Base-by-base conservation (phyloP, 2,113 vertebrate species). In the Archocentrus centrarchus region DNA sequence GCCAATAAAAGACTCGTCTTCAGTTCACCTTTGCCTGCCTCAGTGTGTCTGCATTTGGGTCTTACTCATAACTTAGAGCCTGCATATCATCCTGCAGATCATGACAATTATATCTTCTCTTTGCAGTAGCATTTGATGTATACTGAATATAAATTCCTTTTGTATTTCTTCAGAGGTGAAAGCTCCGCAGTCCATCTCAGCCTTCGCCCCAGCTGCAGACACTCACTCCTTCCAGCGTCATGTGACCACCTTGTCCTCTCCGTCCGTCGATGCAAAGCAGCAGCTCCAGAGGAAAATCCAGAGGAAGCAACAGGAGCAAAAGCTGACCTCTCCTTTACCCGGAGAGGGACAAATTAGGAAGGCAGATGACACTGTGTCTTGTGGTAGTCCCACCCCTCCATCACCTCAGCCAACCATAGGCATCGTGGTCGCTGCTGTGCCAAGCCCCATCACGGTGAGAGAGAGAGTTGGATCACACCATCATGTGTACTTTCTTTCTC, bases 211-310 rank as follows among this genome's bases (percentile, higher is more conserved):
- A 64, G 97, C 97, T 77, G 94, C 97, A 53, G 98, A 99, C 93
- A 96, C 96, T 93, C 96, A 97, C 91, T 96, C 97, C 68, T 99
- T 98, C 94, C 98, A 99, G 94, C 97, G 98, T 1, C 98, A 99
- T 89, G 95, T 95, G 79, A 97, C 97, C 86, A 97, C 97, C 50
- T 91, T 99, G 93, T 95, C 97, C 10, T 98, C 97, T 11, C 98
- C 98, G 17, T 95, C 95, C 37, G 92, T 99, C 13, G 98, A 99
- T 86, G 98, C 98, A 77, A 99, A 99, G 92, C 98, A 99, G 94
- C 98, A 99, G 86, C 96, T 99, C 84, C 98, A 99, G 91, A 96
- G 98, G 61, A 99, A 99, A 94, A 99, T 99, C 90, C 98, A 99
- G 93, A 98, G 98, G 94, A 99, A 98, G 92, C 98, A 99, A 88